Conservation (phyloP, 2,888 invertebrate species). For the Apodemia mormo region DNA sequence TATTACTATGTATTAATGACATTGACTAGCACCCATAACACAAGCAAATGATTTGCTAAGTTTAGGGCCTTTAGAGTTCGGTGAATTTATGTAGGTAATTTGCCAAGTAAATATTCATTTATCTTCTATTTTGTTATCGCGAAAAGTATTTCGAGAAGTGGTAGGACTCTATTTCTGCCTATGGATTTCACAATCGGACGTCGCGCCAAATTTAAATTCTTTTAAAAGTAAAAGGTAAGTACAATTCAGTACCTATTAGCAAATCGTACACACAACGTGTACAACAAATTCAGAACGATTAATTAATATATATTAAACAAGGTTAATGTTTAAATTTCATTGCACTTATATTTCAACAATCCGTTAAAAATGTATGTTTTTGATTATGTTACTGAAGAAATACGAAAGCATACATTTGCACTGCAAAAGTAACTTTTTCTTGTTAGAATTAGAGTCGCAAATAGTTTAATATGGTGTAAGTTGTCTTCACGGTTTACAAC, state of each 20-base stretch:
- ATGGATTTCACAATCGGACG: no score
- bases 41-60: no score
- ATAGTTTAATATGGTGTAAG: background rate
- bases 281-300: conserved; percentile 1
- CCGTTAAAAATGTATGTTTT: conserved; percentile 15
- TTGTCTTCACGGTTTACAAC: conserved; percentile 40
- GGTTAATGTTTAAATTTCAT: conserved; percentile 20
- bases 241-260: background rate
- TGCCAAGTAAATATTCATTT: no score
- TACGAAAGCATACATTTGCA: background rate
- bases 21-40: no score
- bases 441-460: background rate
- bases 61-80: no score
- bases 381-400: conserved; percentile 14
- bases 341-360: conserved; percentile 10
- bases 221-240: no score
- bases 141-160: no score
- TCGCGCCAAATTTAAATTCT: no score
- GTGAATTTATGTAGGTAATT: no score
- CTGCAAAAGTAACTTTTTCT: background rate
- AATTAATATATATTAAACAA: conserved; percentile 1
- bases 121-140: no score
- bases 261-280: background rate
- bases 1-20: no score
- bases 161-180: no score